phyloP scores from a whole-genome alignment of 2,888 invertebrate species.

The Stratiomys singularior region DNA sequence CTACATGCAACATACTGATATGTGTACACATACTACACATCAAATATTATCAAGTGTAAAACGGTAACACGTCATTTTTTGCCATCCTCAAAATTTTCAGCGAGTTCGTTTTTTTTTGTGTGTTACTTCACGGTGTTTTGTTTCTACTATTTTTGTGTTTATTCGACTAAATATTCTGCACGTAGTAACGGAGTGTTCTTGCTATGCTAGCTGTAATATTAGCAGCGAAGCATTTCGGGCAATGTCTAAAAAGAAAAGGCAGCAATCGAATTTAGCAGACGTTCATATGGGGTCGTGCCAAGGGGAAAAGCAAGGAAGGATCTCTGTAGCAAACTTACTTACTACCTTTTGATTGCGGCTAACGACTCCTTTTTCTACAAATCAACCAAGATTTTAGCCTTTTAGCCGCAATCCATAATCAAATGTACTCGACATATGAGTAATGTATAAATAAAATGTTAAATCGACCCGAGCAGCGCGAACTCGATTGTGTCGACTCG shows the following conservation, averaged over 20 bases:
- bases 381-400: too few species aligned
- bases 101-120: not conserved
- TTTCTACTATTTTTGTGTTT: conserved; percentile 13
- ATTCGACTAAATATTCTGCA: conserved; percentile 16
- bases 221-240: not conserved
- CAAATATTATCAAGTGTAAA: not conserved
- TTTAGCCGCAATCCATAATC: conserved; percentile 2
- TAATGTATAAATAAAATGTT: too few species aligned
- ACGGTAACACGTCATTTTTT: conserved; percentile 22
- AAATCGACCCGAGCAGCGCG: too few species aligned
- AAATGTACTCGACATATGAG: not conserved
- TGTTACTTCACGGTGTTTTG: not conserved
- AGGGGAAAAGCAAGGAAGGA: too few species aligned
- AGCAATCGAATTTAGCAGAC: too few species aligned
- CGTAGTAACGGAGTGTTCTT: conserved; percentile 7
- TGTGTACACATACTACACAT: not conserved
- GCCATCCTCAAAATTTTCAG: not conserved
- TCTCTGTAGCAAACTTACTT: too few species aligned
- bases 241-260: too few species aligned
- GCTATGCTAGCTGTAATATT: not conserved
- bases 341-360: too few species aligned
- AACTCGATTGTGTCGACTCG: not conserved
- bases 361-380: too few species aligned
- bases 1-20: too few species aligned
- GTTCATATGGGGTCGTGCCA: too few species aligned